Percentiles rank a stretch among this genome's conserved stretches.
These are phyloP conservation scores for Orcinus orca DNA, from an alignment of 2,113 vertebrate species.

Conservation along the genomic window DNA sequence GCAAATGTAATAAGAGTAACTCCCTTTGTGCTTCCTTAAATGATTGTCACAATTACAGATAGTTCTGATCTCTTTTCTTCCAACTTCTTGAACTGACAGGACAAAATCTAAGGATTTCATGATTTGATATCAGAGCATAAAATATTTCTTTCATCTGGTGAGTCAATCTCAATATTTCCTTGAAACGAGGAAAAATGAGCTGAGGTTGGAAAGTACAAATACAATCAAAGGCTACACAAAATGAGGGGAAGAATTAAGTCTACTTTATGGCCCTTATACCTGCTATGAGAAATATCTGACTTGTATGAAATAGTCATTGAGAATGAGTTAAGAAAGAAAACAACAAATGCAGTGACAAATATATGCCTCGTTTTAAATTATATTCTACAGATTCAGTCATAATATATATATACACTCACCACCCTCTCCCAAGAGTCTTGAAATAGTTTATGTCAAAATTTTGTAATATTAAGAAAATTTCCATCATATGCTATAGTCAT, in stretches of 20 bases:
- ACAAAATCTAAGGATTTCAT: not conserved
- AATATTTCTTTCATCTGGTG: not conserved
- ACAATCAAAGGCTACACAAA: not conserved
- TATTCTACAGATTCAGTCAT: not conserved
- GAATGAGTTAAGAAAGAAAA: not conserved
- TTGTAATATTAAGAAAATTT: not conserved
- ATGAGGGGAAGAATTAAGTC: not conserved
- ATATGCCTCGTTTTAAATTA: not conserved
- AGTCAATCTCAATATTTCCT: not conserved
- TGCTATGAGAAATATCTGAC: not conserved
- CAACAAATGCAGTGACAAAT: not conserved
- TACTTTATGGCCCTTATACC: not conserved
- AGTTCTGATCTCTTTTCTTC: not conserved
- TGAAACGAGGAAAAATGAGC: not conserved
- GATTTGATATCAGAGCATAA: not conserved
- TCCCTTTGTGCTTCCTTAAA: not conserved
- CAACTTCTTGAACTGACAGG: not conserved
- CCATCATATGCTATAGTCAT: not conserved
- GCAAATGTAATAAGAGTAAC: not conserved
- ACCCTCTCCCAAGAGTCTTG: not conserved
- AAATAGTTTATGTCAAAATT: not conserved
- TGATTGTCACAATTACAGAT: not conserved
- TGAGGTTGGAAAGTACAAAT: not conserved
- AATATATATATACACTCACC: not conserved
- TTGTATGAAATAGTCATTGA: not conserved